Conservation (phyloP, 2,113 vertebrate species). For the Ameiurus melas region DNA sequence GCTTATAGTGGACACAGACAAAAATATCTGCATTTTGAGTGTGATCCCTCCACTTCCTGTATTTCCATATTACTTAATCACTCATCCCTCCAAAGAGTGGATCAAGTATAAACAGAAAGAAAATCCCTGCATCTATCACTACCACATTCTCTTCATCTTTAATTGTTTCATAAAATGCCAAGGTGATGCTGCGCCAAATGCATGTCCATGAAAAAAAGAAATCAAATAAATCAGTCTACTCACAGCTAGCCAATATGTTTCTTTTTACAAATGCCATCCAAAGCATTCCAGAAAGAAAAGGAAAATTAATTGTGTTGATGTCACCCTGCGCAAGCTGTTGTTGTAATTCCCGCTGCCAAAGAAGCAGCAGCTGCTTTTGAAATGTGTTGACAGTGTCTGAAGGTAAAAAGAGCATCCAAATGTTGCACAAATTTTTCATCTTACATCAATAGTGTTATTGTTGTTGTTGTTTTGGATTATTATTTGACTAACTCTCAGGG, state of each 20-base stretch:
- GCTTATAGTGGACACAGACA: background rate
- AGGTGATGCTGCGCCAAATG: slow-evolving; percentile 46
- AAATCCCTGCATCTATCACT: slow-evolving; percentile 27
- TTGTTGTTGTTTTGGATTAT: background rate
- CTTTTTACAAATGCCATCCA: slow-evolving; percentile 58
- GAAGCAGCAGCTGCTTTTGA: slow-evolving; percentile 58
- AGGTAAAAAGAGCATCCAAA: background rate
- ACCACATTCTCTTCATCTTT: slow-evolving; percentile 42
- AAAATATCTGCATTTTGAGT: background rate
- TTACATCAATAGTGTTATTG: background rate
- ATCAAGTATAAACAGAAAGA: background rate
- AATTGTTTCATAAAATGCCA: slow-evolving; percentile 59
- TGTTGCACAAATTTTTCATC: background rate
- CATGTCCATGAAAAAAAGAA: slow-evolving; percentile 30
- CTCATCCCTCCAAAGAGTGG: background rate
- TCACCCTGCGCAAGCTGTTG: slow-evolving; percentile 54
- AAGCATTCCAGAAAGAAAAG: slow-evolving; percentile 58
- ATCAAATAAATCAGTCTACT: slow-evolving; percentile 36
- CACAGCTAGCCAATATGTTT: slow-evolving; percentile 19
- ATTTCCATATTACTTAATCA: slow-evolving; percentile 26
- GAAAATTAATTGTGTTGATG: slow-evolving; percentile 58
- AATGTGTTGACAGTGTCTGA: slow-evolving; percentile 33
- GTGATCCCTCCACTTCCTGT: background rate
- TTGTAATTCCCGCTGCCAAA: slow-evolving; percentile 53
- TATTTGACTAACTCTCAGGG: background rate